Base-by-base conservation (phyloP, 1,140 invertebrate genomes). In the Caerostris darwini region DNA sequence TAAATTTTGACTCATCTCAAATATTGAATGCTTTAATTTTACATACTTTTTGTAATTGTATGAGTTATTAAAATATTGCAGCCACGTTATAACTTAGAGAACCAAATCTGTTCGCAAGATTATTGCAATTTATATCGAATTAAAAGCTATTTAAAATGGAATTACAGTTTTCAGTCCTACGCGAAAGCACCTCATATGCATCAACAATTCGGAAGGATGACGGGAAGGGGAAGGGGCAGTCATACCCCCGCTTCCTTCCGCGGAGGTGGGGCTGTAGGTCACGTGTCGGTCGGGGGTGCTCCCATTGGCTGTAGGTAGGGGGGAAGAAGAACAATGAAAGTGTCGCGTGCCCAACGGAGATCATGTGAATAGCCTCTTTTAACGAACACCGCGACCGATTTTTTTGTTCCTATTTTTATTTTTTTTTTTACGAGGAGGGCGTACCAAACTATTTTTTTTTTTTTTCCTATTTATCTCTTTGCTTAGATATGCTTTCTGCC, bases 331-430 rank as follows among this genome's bases (percentile, higher is more conserved):
- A 88, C 86, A 88, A 88, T 88, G 54, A 34, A 64, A 53, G 19
- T 88, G 86, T 88, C 86, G 61, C 61, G 86, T 88, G 86, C 58
- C 86, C 7, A 50, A 14, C 14, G 17, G 86, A n/a, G 58, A 54
- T 88, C 86, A 88, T 34, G 34, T 61, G 86, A 50, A 61, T 64
- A 54, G 17, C 61, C 86, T 88, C 53, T 8, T 88, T 61, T 88
- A 67, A 67, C 61, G 59, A 88, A 34, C 50, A 88, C 86, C 86
- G 86, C 59, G 86, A 69, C 19, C 14, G 5, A 54, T 67, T 67
- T 14, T 87, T 5, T 61, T 61, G 61, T 86, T 87, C 6, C 61
- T 19, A 34, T 19, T 50, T 19, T 19, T 50, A 50, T 50, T 54
- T 54, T 19, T 57, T 57, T 58, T 59, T 34, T 5, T 34, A 7